Conservation (phyloP, 2,113 vertebrate genomes). For the Piprites chloris region DNA sequence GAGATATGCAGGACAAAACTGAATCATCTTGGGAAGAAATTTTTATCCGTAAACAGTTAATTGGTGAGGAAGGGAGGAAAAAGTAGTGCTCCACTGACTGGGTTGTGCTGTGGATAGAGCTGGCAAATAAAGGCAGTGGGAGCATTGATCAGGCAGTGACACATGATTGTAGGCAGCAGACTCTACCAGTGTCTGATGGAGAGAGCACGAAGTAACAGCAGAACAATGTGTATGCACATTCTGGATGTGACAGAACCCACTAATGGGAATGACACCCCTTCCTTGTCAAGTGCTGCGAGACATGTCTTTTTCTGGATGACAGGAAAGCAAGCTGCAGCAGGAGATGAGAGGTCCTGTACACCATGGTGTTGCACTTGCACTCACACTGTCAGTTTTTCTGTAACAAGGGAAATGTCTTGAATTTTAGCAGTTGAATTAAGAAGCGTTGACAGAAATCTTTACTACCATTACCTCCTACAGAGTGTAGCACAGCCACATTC, state of each 20-base stretch:
- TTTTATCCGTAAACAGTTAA: not conserved
- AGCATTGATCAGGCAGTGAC: not conserved
- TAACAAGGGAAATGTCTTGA: not conserved
- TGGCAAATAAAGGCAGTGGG: not conserved
- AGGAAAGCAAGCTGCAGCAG: not conserved
- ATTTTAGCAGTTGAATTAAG: not conserved
- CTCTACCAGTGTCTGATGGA: not conserved
- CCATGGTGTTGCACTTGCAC: not conserved
- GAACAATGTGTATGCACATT: not conserved
- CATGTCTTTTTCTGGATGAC: not conserved
- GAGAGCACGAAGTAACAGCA: not conserved
- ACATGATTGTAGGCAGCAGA: not conserved
- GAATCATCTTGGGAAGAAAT: not conserved
- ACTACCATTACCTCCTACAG: not conserved
- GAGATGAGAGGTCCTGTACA: not conserved
- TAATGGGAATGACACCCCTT: not conserved
- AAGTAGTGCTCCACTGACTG: not conserved
- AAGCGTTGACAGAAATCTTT: not conserved
- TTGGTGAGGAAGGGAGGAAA: not conserved
- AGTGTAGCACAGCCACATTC: not conserved
- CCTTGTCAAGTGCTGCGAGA: not conserved
- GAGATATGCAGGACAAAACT: not conserved
- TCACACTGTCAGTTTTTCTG: not conserved
- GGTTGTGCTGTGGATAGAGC: not conserved
- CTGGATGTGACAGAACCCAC: not conserved